These are phyloP conservation scores for Andricus quercusramuli DNA, from an alignment of 2,888 invertebrate species.

Conservation along the genomic window DNA sequence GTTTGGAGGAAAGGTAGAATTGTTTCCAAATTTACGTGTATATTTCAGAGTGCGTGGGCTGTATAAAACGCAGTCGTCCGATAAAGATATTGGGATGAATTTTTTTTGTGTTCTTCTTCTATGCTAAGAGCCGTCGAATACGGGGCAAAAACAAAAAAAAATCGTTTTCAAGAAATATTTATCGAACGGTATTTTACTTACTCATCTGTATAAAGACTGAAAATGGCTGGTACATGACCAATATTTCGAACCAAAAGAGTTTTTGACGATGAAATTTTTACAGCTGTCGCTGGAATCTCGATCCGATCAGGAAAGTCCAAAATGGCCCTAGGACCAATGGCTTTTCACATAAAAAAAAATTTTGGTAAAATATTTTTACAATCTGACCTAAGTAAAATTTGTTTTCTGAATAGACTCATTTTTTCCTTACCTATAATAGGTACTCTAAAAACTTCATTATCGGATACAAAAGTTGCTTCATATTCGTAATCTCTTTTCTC, in stretches of 20 bases:
- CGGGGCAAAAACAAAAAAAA: too few species aligned
- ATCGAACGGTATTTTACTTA: constrained; percentile 59
- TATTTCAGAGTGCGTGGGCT: too few species aligned
- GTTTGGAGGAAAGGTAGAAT: too few species aligned
- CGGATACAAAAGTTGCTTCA: constrained; percentile 80
- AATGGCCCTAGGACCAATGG: constrained; percentile 81
- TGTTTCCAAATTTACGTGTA: too few species aligned
- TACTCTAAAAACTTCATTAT: constrained; percentile 80
- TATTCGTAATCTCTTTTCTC: constrained; percentile 81
- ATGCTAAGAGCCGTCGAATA: too few species aligned
- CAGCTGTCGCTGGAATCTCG: constrained; percentile 79
- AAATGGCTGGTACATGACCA: constrained; percentile 80
- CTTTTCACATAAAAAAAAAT: constrained; percentile 68
- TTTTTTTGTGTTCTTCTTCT: too few species aligned
- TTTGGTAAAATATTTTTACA: constrained; percentile 8
- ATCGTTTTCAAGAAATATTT: constrained; percentile 44
- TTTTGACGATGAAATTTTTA: constrained; percentile 79
- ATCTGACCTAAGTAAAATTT: not conserved
- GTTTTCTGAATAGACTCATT: not conserved
- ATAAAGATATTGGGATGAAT: too few species aligned
- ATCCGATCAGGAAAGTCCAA: constrained; percentile 83
- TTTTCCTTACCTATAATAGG: constrained; percentile 82
- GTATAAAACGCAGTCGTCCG: too few species aligned
- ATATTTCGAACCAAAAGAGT: constrained; percentile 81
- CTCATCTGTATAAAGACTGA: constrained; percentile 78